phyloP scores from a whole-genome alignment of 2,113 vertebrate species.

The Eretmochelys imbricata region DNA sequence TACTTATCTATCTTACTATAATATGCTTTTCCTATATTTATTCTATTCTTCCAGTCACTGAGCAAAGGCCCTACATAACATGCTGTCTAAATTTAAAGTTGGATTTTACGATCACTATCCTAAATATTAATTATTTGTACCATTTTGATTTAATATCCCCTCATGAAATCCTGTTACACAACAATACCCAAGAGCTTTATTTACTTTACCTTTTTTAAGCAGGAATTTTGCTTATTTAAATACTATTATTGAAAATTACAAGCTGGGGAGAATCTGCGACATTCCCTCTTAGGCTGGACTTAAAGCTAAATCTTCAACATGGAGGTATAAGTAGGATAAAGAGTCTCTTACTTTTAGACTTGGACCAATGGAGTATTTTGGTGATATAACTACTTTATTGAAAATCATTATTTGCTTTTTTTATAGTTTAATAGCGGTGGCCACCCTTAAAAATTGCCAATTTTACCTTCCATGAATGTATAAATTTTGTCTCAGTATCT shows the following conservation, averaged over 20 bases:
- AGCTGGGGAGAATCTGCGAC: background rate
- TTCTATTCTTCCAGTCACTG: background rate
- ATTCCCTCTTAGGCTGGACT: background rate
- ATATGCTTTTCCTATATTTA: background rate
- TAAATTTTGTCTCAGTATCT: background rate
- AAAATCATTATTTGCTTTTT: background rate
- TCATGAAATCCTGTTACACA: background rate
- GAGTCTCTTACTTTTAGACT: background rate
- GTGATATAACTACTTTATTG: background rate
- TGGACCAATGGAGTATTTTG: background rate
- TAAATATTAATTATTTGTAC: background rate
- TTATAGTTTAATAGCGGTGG: background rate
- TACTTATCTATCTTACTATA: conserved; percentile 19
- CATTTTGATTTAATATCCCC: background rate
- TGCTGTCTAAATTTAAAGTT: background rate
- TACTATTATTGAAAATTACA: background rate
- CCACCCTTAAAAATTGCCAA: background rate
- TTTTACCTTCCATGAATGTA: background rate
- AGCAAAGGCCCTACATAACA: background rate
- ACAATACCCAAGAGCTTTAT: background rate
- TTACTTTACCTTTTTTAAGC: background rate
- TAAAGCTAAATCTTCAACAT: background rate
- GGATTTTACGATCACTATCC: background rate
- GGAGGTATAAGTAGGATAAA: background rate
- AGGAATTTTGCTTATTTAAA: background rate